Evolutionary conservation across 2,888 invertebrate species (phyloP), one percentile per base, ranked within the genome.

Genomic region (Harpalus rufipes): DNA sequence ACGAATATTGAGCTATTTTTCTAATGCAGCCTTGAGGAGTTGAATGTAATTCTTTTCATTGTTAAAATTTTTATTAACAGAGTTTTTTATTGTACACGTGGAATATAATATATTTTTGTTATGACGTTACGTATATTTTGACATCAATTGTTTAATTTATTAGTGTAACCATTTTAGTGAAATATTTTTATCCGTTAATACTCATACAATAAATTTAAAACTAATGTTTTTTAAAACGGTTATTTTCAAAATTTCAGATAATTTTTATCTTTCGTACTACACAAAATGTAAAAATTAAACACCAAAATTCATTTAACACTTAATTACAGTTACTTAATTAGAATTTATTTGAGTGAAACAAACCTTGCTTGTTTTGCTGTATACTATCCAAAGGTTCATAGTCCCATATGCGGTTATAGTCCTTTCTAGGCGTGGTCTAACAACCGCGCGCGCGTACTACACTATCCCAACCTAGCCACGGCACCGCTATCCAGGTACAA

Each of bases 1-100:
- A 76, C 18, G 78, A 58, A 78, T 78, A 56, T 51, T 56, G 51
- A 56, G 44, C 41, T 56, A 56, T 76, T 76, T 78, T 78, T 18
- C 56, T 21, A 16, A 18, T 7, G 7, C 18, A 44, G 72, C 72
- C 72, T 74, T 74, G 72, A 74, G 32, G 5, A 32, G 32, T 32
- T 32, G 32, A 32, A 32, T 32, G 39, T 25, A 63, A 68, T 63
- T 21, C 63, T 61, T 51, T 63, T 12, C 39, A 65, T 65, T 68
- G 63, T 63, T 63, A 12, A 4, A 44, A 44, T 44, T 44, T 10
- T 32, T 12, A 25, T 72, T 72, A 44, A 44, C 41, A 44, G 14
- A 21, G 10, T 74, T 74, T 44, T 74, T 21, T 21, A 25, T n/a
- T 59, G 59, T 59, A 59, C 59, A 14, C 18, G 59, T 59, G 59